Percentiles rank a stretch among this genome's conserved stretches.
These are phyloP conservation scores for Argyresthia goedartella DNA, from an alignment of 2,888 invertebrate species.

Conservation along the genomic window DNA sequence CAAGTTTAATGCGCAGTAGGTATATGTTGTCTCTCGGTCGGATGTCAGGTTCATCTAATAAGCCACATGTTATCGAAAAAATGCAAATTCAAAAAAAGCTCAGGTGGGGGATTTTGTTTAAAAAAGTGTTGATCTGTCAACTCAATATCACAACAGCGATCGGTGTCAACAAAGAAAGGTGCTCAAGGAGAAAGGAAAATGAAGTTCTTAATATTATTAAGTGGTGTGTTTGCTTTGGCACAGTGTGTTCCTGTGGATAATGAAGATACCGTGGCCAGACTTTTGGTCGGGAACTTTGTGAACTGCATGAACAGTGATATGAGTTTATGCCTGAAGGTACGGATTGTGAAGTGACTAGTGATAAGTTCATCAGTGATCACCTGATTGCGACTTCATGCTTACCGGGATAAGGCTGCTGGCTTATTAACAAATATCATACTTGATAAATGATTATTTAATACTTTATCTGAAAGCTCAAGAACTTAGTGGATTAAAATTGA, in stretches of 20 bases:
- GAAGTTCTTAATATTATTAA: constrained; percentile 44
- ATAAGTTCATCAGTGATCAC: constrained; percentile 3
- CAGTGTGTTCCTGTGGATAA: constrained; percentile 37
- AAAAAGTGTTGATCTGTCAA: constrained; percentile 57
- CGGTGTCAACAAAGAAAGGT: constrained; percentile 39
- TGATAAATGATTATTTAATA: no score
- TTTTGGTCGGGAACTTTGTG: constrained; percentile 41
- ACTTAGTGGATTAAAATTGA: no score
- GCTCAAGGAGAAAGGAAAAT: constrained; percentile 28
- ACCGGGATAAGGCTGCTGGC: no score
- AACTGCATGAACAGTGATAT: constrained; percentile 58
- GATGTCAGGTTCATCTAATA: not conserved
- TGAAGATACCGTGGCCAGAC: constrained; percentile 42
- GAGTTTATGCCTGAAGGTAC: constrained; percentile 56
- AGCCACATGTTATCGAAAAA: constrained; percentile 28
- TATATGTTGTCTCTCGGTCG: not conserved
- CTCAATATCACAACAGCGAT: constrained; percentile 48
- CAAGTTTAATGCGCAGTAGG: constrained; percentile 11
- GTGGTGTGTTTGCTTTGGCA: constrained; percentile 39
- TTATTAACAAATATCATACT: no score
- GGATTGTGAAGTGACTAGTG: constrained; percentile 16
- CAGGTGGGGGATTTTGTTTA: constrained; percentile 60
- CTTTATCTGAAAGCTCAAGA: no score
- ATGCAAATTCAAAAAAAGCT: constrained; percentile 11
- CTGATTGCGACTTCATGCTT: no score